phyloP scores from a whole-genome alignment of 1,140 invertebrate species.

The Tenebrio molitor region DNA sequence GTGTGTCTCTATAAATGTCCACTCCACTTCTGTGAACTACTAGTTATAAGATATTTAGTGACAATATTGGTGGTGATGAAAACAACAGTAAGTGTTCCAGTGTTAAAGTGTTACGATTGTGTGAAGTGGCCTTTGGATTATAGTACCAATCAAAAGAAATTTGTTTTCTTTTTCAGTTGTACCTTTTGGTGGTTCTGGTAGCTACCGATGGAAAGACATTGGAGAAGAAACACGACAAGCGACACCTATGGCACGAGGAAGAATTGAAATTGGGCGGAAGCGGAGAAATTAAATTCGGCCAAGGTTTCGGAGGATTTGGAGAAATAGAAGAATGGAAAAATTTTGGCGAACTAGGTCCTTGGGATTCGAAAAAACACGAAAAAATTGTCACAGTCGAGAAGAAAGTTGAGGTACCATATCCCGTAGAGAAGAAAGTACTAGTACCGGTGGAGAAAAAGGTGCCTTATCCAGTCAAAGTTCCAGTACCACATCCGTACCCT shows the following conservation, averaged over 20 bases:
- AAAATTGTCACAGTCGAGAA: conserved; percentile 84
- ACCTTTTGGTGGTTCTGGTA: conserved; percentile 17
- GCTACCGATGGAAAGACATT: conserved; percentile 63
- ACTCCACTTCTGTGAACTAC: neutral
- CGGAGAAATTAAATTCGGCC: conserved; percentile 69
- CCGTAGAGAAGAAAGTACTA: conserved; percentile 64
- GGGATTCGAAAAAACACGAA: conserved; percentile 67
- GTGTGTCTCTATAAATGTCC: conserved; percentile 46
- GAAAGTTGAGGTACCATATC: conserved; percentile 70
- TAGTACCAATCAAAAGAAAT: neutral
- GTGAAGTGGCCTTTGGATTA: conserved; percentile 9
- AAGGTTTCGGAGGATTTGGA: conserved; percentile 64
- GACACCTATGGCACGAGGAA: conserved; percentile 71
- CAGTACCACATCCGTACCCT: conserved; percentile 74
- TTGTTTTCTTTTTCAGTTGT: conserved; percentile 1
- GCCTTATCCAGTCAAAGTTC: conserved; percentile 73
- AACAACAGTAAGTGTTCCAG: conserved; percentile 31
- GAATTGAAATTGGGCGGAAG: conserved; percentile 66
- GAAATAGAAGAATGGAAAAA: conserved; percentile 59
- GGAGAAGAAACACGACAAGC: conserved; percentile 76
- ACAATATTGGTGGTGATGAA: conserved; percentile 22
- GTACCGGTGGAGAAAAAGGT: conserved; percentile 73
- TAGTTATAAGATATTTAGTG: neutral
- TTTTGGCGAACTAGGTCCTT: neutral
- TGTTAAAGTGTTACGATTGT: neutral